Base-by-base conservation (phyloP, 2,797 vertebrate genomes). In the Chiroxiphia lanceolata region DNA sequence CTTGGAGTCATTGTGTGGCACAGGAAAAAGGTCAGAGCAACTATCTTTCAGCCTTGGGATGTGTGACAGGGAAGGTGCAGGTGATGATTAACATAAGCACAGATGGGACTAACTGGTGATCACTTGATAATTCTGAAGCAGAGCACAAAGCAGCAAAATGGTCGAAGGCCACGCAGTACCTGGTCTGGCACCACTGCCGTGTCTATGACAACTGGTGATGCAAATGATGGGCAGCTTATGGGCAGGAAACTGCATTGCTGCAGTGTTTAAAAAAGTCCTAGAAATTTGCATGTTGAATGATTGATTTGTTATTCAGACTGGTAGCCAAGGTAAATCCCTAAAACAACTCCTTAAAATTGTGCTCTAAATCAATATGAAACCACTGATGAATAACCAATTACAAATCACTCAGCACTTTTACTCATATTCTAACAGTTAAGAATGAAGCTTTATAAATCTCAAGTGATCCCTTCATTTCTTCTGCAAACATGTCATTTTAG, bases 301-400 rank as follows among this genome's bases (percentile, higher is more conserved):
- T 54, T 51, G 34, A 56, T 80, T 92, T 87, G 44, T 67, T 89
- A 95, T 94, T 96, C 93, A 89, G 17, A 85, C 68, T 25, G 9
- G 26, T 33, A 64, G 42, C 68, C 27, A 33, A 87, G 82, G 86
- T 95, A 96, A 94, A 92, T 75, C 45, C 68, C 76, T 87, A 78
- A 87, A 94, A 83, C 15, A 65, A 36, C 68, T 82, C 48, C 75
- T 85, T 80, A 81, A 85, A 90, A 94, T 7, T 54, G 40, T 1
- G 9, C 68, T 90, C 63, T 85, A 78, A 87, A 93, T 95, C 89
- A 91, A 59, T 79, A 71, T 0, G 4, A 93, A 94, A 59, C 50
- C 9, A 10, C 78, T 86, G 90, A 85, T 94, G 92, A 96, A 92
- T 95, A 96, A 86, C 54, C 74, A 93, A 83, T 94, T 88, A 74